phyloP scores from a whole-genome alignment of 2,888 invertebrate genomes.

The Nemapogon koenigi region DNA sequence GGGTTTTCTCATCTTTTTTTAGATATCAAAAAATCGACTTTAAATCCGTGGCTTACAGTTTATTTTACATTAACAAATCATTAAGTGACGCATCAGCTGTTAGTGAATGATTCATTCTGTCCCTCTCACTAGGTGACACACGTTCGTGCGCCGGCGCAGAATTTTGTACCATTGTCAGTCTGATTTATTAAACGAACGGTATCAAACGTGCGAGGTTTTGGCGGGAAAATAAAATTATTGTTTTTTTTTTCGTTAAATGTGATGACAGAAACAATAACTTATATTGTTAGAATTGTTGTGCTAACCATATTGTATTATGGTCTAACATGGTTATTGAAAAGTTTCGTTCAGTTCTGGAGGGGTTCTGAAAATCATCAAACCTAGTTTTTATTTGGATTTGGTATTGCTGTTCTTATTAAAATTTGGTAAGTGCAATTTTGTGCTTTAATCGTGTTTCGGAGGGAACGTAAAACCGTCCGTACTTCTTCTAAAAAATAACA shows the following conservation, averaged over 20 bases:
- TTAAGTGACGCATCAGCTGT: constrained; percentile 51
- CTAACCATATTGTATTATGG: constrained; percentile 44
- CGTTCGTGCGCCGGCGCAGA: background rate
- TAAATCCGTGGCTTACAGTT: too few relatives aligned
- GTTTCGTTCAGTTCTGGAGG: constrained; percentile 38
- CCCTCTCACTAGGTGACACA: constrained; percentile 5
- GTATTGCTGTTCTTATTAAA: too few relatives aligned
- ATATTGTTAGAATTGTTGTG: constrained; percentile 34
- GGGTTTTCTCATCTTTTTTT: too few relatives aligned
- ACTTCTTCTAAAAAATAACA: too few relatives aligned
- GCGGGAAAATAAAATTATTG: constrained; percentile 8
- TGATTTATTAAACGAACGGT: constrained; percentile 25
- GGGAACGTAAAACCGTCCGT: too few relatives aligned
- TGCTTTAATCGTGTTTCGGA: too few relatives aligned
- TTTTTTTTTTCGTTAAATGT: constrained; percentile 28
- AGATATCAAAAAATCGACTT: too few relatives aligned
- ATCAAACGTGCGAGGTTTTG: constrained; percentile 21
- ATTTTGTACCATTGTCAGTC: constrained; percentile 24
- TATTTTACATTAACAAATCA: background rate
- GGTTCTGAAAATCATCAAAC: constrained; percentile 15
- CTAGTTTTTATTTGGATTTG: too few relatives aligned
- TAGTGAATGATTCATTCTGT: constrained; percentile 41
- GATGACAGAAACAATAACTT: constrained; percentile 45
- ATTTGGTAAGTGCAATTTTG: too few relatives aligned
- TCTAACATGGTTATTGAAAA: constrained; percentile 40